These are phyloP conservation scores for Sylvicola fuscatus DNA, from an alignment of 2,888 invertebrate species.

Conservation along the genomic window DNA sequence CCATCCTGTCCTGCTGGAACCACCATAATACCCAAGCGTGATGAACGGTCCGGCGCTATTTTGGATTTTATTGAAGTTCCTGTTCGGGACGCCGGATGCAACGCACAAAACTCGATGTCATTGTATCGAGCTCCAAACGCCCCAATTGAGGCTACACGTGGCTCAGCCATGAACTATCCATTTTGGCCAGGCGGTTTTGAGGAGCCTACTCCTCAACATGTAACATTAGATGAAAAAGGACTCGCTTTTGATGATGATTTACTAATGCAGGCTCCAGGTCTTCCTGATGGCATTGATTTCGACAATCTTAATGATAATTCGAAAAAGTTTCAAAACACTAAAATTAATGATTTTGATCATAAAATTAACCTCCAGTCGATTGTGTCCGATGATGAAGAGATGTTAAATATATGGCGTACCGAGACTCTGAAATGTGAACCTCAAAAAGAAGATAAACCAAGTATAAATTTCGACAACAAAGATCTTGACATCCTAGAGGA, in stretches of 20 bases:
- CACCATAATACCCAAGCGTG: constrained; percentile 28
- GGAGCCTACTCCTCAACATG: constrained; percentile 23
- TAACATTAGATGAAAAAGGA: constrained; percentile 21
- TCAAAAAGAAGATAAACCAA: background rate
- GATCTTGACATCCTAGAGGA: constrained; percentile 2
- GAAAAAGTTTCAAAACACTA: constrained; percentile 6
- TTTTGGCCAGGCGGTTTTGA: constrained; percentile 77
- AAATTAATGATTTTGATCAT: constrained; percentile 8
- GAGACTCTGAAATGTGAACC: constrained; percentile 6
- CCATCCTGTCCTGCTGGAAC: constrained; percentile 14
- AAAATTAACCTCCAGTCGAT: constrained; percentile 4
- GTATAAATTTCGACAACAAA: constrained; percentile 3
- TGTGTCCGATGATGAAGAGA: constrained; percentile 16
- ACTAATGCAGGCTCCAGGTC: constrained; percentile 45
- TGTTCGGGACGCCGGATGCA: constrained; percentile 36
- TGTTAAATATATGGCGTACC: constrained; percentile 21
- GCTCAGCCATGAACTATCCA: constrained; percentile 60
- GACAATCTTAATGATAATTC: constrained; percentile 15
- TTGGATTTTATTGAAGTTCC: constrained; percentile 41
- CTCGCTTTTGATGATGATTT: constrained; percentile 25
- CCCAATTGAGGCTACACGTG: constrained; percentile 45
- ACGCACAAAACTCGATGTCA: constrained; percentile 55
- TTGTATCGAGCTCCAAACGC: constrained; percentile 59
- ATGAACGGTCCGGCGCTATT: constrained; percentile 56
- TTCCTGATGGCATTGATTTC: constrained; percentile 35